phyloP scores from a whole-genome alignment of 1,140 invertebrate species.

The Achroia grisella region DNA sequence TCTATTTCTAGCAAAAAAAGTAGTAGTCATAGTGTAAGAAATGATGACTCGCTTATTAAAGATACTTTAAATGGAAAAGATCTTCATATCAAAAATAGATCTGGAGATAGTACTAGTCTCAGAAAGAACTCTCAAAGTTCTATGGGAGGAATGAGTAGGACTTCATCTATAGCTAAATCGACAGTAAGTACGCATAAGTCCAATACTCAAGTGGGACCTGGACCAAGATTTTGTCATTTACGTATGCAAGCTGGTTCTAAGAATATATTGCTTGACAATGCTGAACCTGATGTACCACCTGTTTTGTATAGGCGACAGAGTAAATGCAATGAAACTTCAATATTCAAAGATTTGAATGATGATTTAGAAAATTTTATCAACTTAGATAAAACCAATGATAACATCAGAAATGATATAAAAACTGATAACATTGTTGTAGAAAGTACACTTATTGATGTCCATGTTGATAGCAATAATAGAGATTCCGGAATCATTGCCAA shows the following conservation, averaged over 20 bases:
- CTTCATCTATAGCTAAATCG: constrained; percentile 65
- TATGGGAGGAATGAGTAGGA: constrained; percentile 61
- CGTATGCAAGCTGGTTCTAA: constrained; percentile 82
- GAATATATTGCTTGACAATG: constrained; percentile 85
- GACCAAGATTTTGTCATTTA: constrained; percentile 82
- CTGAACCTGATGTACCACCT: constrained; percentile 78
- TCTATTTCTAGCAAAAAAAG: constrained; percentile 58
- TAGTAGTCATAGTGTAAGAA: constrained; percentile 42
- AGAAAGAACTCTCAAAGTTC: constrained; percentile 66
- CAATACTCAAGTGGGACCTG: constrained; percentile 68
- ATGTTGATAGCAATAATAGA: constrained; percentile 57
- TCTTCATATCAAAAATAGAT: constrained; percentile 22
- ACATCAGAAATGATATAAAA: constrained; percentile 33
- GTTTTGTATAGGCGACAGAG: constrained; percentile 79
- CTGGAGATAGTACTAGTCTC: constrained; percentile 28
- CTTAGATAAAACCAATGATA: constrained; percentile 42
- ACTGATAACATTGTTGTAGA: constrained; percentile 57
- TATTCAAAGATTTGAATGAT: constrained; percentile 61
- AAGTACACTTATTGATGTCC: constrained; percentile 61
- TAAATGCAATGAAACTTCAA: constrained; percentile 63
- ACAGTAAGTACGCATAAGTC: constrained; percentile 65
- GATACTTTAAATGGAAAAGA: constrained; percentile 38
- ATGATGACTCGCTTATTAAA: constrained; percentile 47
- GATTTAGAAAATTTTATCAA: constrained; percentile 56
- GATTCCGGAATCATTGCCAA: constrained; percentile 34